phyloP scores from a whole-genome alignment of 2,113 vertebrate species.

The Alethe castanea region DNA sequence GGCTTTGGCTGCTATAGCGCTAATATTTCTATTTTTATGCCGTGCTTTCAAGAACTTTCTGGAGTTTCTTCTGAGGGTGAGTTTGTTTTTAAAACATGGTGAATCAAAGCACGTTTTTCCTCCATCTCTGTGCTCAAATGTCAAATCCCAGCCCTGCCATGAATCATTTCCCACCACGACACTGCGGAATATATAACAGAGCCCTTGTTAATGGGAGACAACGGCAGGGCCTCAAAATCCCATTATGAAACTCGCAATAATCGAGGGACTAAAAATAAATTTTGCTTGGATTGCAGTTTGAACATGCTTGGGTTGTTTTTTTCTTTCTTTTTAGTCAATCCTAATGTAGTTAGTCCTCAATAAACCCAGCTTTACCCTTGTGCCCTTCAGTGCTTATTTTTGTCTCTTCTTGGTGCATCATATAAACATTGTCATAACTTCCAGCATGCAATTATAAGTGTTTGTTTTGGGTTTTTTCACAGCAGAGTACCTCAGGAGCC shows the following conservation, averaged over 20 bases:
- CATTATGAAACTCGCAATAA: neutral
- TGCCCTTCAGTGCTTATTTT: constrained; percentile 36
- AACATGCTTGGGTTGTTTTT: neutral
- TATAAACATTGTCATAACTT: constrained; percentile 21
- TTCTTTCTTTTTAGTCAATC: neutral
- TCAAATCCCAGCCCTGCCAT: neutral
- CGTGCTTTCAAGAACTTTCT: neutral
- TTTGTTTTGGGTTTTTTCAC: constrained; percentile 4
- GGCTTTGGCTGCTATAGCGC: fast-evolving
- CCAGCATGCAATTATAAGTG: constrained; percentile 31
- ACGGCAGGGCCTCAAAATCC: neutral
- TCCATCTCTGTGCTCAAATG: neutral
- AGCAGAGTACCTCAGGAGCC: constrained; percentile 35
- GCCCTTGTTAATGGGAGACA: neutral
- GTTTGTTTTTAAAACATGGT: neutral
- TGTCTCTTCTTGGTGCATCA: neutral
- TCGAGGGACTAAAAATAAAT: constrained; percentile 4
- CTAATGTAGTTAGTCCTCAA: constrained; percentile 21
- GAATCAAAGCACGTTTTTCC: neutral
- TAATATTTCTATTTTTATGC: neutral
- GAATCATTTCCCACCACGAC: neutral
- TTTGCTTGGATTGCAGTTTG: constrained; percentile 34
- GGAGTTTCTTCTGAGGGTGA: neutral
- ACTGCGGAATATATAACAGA: neutral
- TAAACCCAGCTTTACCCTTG: constrained; percentile 11